phyloP scores from a whole-genome alignment of 2,888 invertebrate genomes.

The Cephalotes varians region DNA sequence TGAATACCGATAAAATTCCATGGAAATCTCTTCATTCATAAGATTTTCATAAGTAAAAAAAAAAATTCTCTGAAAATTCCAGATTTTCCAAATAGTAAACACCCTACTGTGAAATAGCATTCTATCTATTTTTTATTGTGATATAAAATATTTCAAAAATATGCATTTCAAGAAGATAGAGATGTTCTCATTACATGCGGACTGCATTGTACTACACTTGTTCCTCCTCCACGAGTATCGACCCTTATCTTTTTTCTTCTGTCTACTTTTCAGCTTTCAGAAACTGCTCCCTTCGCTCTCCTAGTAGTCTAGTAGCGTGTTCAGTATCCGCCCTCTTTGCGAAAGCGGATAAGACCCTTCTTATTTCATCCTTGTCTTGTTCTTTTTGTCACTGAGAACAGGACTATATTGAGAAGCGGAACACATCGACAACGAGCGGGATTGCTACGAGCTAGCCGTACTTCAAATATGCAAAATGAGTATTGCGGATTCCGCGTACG shows the following conservation, averaged over 20 bases:
- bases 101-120: too few species aligned
- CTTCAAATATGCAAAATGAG: slow-evolving; percentile 34
- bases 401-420: not conserved
- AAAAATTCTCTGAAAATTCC: too few species aligned
- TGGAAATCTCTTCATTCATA: too few species aligned
- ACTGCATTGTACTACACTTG: not conserved
- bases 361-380: slow-evolving; percentile 6
- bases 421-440: not conserved
- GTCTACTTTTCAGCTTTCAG: slow-evolving; percentile 24
- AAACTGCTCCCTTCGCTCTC: slow-evolving; percentile 19
- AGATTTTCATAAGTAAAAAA: too few species aligned
- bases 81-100: too few species aligned
- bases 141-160: not conserved
- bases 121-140: too few species aligned
- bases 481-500: slow-evolving; percentile 12
- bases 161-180: not conserved
- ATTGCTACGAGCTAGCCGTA: slow-evolving; percentile 22
- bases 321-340: slow-evolving; percentile 12
- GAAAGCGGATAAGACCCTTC: slow-evolving; percentile 21
- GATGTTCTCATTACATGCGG: not conserved
- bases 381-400: slow-evolving; percentile 10
- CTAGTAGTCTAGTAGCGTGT: not conserved
- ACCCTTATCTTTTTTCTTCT: not conserved
- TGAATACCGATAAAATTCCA: too few species aligned
- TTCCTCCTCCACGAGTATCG: not conserved